Conservation (phyloP, 2,888 invertebrate genomes). For the Conomelus anceps region DNA sequence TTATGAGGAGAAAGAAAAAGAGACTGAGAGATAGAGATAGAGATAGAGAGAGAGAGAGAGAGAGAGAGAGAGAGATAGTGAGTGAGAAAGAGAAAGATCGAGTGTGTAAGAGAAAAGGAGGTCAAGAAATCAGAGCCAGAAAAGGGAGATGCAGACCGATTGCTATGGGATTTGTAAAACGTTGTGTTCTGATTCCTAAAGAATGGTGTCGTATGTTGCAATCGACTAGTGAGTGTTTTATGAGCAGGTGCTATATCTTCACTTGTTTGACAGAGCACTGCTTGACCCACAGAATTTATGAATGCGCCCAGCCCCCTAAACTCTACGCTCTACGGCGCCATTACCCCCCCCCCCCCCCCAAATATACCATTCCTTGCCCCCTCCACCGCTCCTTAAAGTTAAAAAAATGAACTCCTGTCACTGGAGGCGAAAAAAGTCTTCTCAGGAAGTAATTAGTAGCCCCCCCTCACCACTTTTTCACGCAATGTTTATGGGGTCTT, state of each 20-base stretch:
- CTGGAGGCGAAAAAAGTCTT: too few species aligned
- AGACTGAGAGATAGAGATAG: background rate
- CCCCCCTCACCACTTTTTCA: too few species aligned
- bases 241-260: background rate
- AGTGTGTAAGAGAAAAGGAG: constrained; percentile 27
- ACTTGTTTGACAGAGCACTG: background rate
- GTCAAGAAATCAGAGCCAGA: constrained; percentile 22
- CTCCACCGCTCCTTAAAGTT: too few species aligned
- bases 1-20: background rate
- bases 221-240: background rate
- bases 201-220: background rate
- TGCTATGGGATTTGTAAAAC: background rate
- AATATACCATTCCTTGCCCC: too few species aligned
- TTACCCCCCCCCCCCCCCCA: too few species aligned
- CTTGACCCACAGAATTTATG: background rate
- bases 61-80: constrained; percentile 27
- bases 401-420: too few species aligned
- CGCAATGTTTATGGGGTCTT: too few species aligned
- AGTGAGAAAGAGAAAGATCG: constrained; percentile 25
- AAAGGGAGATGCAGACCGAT: constrained; percentile 40
- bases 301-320: too few species aligned
- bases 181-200: background rate
- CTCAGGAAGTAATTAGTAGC: too few species aligned
- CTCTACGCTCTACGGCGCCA: too few species aligned
- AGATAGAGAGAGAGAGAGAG: constrained; percentile 31